Evolutionary conservation across 2,113 vertebrate genomes (phyloP), one percentile per base, ranked within the genome.

Genomic region (Amphiprion percula): DNA sequence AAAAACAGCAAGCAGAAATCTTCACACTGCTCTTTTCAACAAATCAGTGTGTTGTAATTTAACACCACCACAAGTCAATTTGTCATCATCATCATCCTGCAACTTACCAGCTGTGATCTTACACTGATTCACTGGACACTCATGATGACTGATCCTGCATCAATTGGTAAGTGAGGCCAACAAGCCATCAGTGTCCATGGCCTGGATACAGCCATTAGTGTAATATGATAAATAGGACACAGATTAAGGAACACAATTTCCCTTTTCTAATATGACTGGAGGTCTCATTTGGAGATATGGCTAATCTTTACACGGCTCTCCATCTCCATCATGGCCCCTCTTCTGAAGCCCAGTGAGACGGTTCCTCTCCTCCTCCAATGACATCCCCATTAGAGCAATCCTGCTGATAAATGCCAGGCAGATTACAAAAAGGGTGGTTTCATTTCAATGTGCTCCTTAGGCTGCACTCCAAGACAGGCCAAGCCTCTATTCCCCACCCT

Each of bases 331-430:
- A 92, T 68, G 74, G 78, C 8, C 28, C 83, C 84, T 87, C 72
- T 69, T 90, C 78, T 88, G 87, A 92, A 84, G 85, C 83, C 81
- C 75, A 47, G 77, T 66, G 75, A 87, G 83, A 91, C n/a, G 12
- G 55, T 68, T 67, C 53, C 62, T 83, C 76, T 84, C 85, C 79
- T 85, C 87, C 80, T 74, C 77, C 60, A 79, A 77, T 88, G 92
- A 93, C 90, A 91, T 90, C 84, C 85, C 91, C 90, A 94, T 94
- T 94, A 95, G 82, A 91, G 88, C 87, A 87, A 89, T 92, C 84
- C 75, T 68, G 79, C 82, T 94, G 93, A 95, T 93, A 90, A 95
- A 95, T 94, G 91, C 85, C 85, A 91, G 83, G 84, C 86, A 91
- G 91, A 94, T 94, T 93, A 94, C 89, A 80, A 81, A 89, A 84